phyloP scores from a whole-genome alignment of 2,113 vertebrate genomes.

The Salvator merianae region DNA sequence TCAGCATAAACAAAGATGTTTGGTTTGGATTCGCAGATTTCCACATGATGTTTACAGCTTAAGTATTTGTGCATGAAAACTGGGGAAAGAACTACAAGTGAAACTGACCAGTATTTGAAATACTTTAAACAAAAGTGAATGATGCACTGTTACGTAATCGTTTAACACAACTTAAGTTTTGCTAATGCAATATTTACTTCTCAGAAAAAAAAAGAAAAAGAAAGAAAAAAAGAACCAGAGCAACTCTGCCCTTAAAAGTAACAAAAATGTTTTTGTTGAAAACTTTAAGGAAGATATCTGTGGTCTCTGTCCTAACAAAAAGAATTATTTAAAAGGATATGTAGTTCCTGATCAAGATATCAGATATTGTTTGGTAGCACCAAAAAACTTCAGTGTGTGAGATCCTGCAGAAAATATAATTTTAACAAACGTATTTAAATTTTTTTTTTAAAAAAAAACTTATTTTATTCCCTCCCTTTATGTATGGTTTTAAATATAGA shows the following conservation, averaged over 20 bases:
- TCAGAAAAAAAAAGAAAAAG: not conserved
- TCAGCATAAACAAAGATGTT: slow-evolving; percentile 1
- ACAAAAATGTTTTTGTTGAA: not conserved
- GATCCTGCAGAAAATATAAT: not conserved
- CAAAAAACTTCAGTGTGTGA: not conserved
- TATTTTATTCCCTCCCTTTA: not conserved
- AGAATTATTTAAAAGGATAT: not conserved
- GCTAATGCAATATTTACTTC: slow-evolving; percentile 28
- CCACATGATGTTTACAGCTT: slow-evolving; percentile 37
- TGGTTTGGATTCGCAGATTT: slow-evolving; percentile 54
- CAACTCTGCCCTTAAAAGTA: not conserved
- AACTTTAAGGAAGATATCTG: not conserved
- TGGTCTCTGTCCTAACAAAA: not conserved
- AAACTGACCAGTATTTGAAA: slow-evolving; percentile 61
- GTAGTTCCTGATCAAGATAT: slow-evolving; percentile 34
- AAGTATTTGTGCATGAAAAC: slow-evolving; percentile 49
- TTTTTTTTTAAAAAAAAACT: not conserved
- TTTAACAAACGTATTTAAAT: not conserved
- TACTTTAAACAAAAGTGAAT: slow-evolving; percentile 43
- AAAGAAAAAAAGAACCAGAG: no score
- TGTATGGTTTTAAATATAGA: no score
- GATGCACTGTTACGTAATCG: slow-evolving; percentile 51
- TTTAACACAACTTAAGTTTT: slow-evolving; percentile 37
- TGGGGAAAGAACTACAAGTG: slow-evolving; percentile 54
- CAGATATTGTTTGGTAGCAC: not conserved